Percentiles rank a stretch among this genome's conserved stretches.
Conservation (phyloP, 1,140 invertebrate genomes). For the Chionoecetes opilio region DNA sequence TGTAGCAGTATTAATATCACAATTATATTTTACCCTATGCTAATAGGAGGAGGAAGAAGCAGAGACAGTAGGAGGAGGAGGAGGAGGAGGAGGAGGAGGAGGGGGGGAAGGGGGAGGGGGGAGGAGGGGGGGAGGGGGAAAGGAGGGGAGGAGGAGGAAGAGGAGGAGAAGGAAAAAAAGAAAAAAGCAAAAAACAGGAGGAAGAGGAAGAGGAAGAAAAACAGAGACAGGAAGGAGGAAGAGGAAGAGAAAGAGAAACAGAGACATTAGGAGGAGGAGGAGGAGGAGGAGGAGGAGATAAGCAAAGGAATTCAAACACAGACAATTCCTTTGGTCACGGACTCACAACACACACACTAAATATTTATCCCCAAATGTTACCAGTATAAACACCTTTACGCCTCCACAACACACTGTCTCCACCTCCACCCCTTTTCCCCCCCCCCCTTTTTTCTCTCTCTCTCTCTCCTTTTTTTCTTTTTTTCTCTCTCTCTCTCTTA, state of each 20-base stretch:
- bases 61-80: too few species aligned
- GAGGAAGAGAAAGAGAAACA: too few species aligned
- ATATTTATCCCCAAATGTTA: not conserved
- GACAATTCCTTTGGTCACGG: not conserved
- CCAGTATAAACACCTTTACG: not conserved
- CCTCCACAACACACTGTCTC: not conserved
- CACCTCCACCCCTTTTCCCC: not conserved
- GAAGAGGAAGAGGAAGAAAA: not conserved
- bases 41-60: too few species aligned
- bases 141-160: too few species aligned
- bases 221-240: not conserved
- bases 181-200: not conserved
- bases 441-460: not conserved
- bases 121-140: too few species aligned
- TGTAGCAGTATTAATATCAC: not conserved
- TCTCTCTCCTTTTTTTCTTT: not conserved
- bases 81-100: too few species aligned
- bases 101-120: too few species aligned
- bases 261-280: too few species aligned
- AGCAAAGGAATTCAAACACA: not conserved
- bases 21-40: too few species aligned
- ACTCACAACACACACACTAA: not conserved
- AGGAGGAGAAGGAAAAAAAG: not conserved
- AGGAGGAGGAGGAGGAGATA: not conserved
- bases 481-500: not conserved